Base-by-base conservation (phyloP, 92 coral and sea anemone genomes). In the Palythoa grandis region DNA sequence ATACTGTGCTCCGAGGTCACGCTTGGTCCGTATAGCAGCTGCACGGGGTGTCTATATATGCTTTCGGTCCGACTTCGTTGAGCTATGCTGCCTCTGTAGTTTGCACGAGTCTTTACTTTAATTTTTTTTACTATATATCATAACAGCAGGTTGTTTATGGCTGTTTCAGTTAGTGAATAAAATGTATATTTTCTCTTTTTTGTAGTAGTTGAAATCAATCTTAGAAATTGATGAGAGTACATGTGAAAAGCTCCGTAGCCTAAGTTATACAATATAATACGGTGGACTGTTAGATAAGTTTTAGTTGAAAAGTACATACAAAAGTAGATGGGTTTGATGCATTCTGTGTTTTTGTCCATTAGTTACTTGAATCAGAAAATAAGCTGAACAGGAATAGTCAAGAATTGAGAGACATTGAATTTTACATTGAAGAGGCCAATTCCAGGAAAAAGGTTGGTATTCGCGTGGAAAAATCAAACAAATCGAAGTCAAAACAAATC, bases 361-460 rank as follows among this genome's bases (percentile, higher is more conserved):
- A 94, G 98, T 80, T 94, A 39, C 91, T 90, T 14, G 96, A 91
- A 68, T 85, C 88, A 72, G 95, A 92, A 67, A 88, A 83, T 53
- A 86, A 87, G 61, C 86, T 94, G 17, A 83, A 88, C 52, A 86
- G 74, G 69, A 95, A 90, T 79, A 78, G 79, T 22, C 91, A 87
- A 79, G 93, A 93, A 29, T 87, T 95, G 16, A 78, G 88, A 89
- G 89, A 86, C 16, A 79, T 95, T 19, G 93, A 97, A 53, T 77
- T 86, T 88, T 96, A 97, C 52, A 88, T 95, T 23, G 98, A 97
- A 86, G 97, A 97, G 29, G 96, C 93, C 11, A 65, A 71, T 35
- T 76, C 94, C 37, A 88, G 92, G 79, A 97, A 92, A 84, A 95
- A 93, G 94, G 99, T 96, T 43, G 14, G 86, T 38, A 38, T 52